These are phyloP conservation scores for Echinometra lucunter DNA, from an alignment of 53 echinoderm and acorn worm genomes.

Conservation along the genomic window DNA sequence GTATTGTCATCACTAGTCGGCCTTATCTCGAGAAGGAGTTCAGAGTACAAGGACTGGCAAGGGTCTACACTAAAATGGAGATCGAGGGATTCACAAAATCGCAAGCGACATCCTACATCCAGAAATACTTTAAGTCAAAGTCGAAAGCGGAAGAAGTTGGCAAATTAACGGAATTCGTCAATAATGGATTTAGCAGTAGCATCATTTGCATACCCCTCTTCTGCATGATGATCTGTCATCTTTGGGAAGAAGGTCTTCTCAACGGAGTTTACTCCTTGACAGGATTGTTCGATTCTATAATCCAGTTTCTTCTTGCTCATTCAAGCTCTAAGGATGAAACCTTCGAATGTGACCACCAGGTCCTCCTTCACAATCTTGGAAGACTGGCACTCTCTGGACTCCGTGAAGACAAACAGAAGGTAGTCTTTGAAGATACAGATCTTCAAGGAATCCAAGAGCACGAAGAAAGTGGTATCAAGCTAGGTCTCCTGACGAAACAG, in stretches of 20 bases:
- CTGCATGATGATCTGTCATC: constrained; percentile 59
- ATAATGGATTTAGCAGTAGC: not conserved
- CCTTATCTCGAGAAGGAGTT: constrained; percentile 58
- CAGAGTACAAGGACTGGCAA: not conserved
- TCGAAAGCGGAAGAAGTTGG: constrained; percentile 20
- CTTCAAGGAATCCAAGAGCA: not conserved
- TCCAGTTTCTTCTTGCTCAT: constrained; percentile 43
- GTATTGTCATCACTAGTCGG: constrained; percentile 48
- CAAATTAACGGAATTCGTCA: not conserved
- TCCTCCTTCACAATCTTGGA: constrained; percentile 11
- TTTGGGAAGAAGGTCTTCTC: constrained; percentile 53
- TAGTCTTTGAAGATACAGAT: constrained; percentile 48
- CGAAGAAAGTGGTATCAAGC: not conserved
- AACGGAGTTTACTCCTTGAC: not conserved
- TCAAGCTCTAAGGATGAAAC: constrained; percentile 34
- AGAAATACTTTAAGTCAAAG: constrained; percentile 45
- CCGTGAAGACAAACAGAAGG: not conserved
- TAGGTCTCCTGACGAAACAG: constrained; percentile 43
- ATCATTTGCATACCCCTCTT: constrained; percentile 41
- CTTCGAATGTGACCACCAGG: constrained; percentile 31
- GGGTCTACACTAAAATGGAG: constrained; percentile 55
- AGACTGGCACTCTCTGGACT: constrained; percentile 28
- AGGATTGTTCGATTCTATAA: constrained; percentile 40
- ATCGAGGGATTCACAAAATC: constrained; percentile 38
- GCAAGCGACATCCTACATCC: not conserved